Base-by-base conservation (phyloP, 2,113 vertebrate species). In the Aspiorhynchus laticeps region DNA sequence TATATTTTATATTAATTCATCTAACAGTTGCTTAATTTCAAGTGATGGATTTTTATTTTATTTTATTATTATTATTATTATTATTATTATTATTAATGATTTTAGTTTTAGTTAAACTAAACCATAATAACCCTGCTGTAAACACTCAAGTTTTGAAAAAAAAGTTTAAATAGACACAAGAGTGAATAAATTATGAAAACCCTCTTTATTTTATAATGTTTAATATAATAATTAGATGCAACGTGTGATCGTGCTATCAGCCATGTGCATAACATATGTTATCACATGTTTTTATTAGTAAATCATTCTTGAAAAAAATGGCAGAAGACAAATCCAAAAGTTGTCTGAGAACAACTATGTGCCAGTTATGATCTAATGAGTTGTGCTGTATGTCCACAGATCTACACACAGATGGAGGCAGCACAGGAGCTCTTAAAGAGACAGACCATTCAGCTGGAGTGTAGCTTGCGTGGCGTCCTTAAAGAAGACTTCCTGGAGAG, bases 391-490 rank as follows among this genome's bases (percentile, higher is more conserved):
- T 88, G 86, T 14, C 14, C 51, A 81, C 89, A 99, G 98, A 93
- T 97, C 87, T 87, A 84, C 19, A 87, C 1, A 6, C 75, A 96
- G 81, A 93, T 98, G 94, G 87, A 91, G 38, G 0, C 56, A 0
- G 91, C 92, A 1, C 94, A 97, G 90, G 28, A 69, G 3, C 15
- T 73, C 9, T 91, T 99, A 41, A 38, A 88, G 0, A 17, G 24
- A 48, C 92, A 94, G 26, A 93, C 91, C 0, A 17, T 81, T 7
- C 91, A 74, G 71, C 91, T 98, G 75, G 93, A 96, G 83, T 96
- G 95, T 43, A 95, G 92, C 2, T 91, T 92, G 38, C 90, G 74
- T 0, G 96, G 96, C 0, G 86, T 99, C 48, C 85, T 99, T 5
- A 94, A 90, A 14, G 96, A 97, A 56, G 75, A 0, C 51, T 81